Percentiles rank a stretch among this genome's conserved stretches.
Conservation (phyloP, 2,113 vertebrate genomes). For the Limnothrissa miodon region DNA sequence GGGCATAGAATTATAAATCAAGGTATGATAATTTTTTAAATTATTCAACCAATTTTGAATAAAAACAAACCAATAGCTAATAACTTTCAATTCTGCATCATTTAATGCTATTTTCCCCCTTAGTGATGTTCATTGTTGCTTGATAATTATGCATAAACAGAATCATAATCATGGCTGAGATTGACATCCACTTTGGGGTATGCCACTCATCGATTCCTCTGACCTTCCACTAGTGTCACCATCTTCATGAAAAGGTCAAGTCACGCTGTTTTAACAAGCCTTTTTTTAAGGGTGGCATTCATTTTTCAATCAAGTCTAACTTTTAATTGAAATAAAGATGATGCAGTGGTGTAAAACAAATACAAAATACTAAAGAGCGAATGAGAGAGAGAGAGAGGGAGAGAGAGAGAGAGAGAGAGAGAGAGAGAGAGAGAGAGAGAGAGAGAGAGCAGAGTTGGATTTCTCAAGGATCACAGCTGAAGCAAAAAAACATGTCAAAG, state of each 20-base stretch:
- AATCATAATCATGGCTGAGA: constrained; percentile 58
- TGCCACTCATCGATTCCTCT: constrained; percentile 64
- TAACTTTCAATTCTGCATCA: not conserved
- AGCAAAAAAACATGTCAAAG: not conserved
- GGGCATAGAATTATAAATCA: not conserved
- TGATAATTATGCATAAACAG: constrained; percentile 53
- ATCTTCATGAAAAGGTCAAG: constrained; percentile 71
- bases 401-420: constrained; percentile 14
- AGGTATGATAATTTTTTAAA: not conserved
- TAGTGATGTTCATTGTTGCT: constrained; percentile 52
- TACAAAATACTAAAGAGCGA: not conserved
- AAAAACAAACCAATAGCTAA: constrained; percentile 6
- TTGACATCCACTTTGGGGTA: constrained; percentile 67
- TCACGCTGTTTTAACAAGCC: constrained; percentile 70
- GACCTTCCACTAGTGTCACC: constrained; percentile 70
- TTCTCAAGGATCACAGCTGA: not conserved
- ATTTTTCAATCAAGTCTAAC: not conserved
- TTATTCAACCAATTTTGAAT: constrained; percentile 18
- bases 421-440: constrained; percentile 14
- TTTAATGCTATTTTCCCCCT: constrained; percentile 33
- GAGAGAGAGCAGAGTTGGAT: not conserved
- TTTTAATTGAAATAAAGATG: constrained; percentile 24
- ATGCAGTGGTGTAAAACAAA: not conserved
- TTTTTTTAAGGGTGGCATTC: constrained; percentile 18
- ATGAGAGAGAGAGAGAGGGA: constrained; percentile 7